Evolutionary conservation across 2,888 invertebrate species (phyloP), one percentile per base, ranked within the genome.

Genomic region (Dione juno): DNA sequence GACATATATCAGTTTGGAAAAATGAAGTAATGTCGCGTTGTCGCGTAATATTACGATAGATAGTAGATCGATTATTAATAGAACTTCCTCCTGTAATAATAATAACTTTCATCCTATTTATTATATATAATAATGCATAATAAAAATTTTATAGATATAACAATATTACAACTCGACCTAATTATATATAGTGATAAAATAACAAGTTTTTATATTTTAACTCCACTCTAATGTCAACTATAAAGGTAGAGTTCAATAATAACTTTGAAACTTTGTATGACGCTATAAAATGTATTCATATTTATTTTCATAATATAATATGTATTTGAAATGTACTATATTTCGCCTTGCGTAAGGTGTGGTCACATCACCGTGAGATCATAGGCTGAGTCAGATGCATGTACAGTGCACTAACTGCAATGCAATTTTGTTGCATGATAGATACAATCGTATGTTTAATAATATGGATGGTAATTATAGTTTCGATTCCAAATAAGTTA

Each of bases 281-380:
- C n/a, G 45, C 59, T 35, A 59, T 59, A 57, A 57, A 13, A 67
- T 59, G 41, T 50, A 58, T 16, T 41, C 50, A 67, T 50, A 41
- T 59, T 59, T 50, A 41, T 59, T 52, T 3, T 59, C 28, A 19
- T 21, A 28, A 40, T 65, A 41, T 28, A 45, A 35, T 13, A 54
- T 19, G 52, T n/a, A n/a, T n/a, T 67, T 67, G 41, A 50, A 59
- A 41, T 43, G 48, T 41, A 28, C 16, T 28, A n/a, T 37, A 52
- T 50, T 67, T 59, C 50, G 59, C 50, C 28, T 61, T 43, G 52
- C 28, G 28, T 53, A 35, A 43, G 71, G 69, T 63, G 67, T 40
- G 43, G 37, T 67, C 65, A 71, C 70, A 67, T 68, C 71, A 70
- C 59, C 37, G 66, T 74, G 72, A 75, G 61, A 75, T 74, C 73